phyloP scores from a whole-genome alignment of 2,888 invertebrate species.

The Ephialtes manifestator region DNA sequence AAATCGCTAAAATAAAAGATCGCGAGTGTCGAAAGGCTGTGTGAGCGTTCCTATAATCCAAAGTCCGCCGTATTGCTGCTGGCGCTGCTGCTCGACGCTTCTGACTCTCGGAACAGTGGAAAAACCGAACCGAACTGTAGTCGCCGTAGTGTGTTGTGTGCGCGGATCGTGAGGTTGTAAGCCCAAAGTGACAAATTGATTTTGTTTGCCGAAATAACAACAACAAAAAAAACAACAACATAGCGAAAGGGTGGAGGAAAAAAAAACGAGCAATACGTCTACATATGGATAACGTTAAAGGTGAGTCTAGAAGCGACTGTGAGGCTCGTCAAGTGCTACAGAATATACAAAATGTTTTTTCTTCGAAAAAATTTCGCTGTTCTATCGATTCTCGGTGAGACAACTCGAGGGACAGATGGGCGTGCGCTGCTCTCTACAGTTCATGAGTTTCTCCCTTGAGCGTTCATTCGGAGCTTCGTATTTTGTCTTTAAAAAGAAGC shows the following conservation, averaged over 20 bases:
- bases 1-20: background rate
- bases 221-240: constrained; percentile 12
- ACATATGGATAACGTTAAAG: constrained; percentile 79
- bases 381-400: constrained; percentile 78
- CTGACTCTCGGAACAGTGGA: constrained; percentile 73
- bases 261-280: constrained; percentile 11
- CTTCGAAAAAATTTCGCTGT: constrained; percentile 47
- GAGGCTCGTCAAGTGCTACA: background rate
- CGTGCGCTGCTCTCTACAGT: constrained; percentile 76
- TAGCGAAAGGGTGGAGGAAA: background rate
- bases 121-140: constrained; percentile 67
- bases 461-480: too few relatives aligned
- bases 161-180: constrained; percentile 78
- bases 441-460: constrained; percentile 59
- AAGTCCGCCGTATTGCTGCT: background rate
- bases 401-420: constrained; percentile 78
- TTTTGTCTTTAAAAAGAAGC: background rate
- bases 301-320: constrained; percentile 73
- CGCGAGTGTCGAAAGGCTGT: background rate
- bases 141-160: constrained; percentile 81
- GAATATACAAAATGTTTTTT: background rate
- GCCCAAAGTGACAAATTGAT: constrained; percentile 82
- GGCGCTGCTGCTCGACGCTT: constrained; percentile 4
- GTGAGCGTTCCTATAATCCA: background rate
- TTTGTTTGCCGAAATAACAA: constrained; percentile 57